Evolutionary conservation across 1,140 invertebrate genomes (phyloP), one percentile per base, ranked within the genome.

Genomic region (Calycopis cecrops): DNA sequence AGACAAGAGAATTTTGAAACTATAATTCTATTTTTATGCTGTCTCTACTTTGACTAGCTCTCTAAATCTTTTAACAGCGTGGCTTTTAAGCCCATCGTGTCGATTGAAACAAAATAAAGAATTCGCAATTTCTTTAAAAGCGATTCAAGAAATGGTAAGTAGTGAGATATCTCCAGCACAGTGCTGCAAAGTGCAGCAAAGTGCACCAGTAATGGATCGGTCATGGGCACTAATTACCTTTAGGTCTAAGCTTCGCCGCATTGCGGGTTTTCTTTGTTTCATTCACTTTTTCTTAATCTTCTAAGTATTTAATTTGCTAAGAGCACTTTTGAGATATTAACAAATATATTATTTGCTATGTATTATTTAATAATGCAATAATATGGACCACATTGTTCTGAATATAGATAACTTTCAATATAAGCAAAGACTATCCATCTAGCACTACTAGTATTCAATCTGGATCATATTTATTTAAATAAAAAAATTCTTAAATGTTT

Each of bases 121-220:
- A 44, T 44, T 44, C 40, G 14, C 40, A 16, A 16, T 44, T 14
- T 12, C 40, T 28, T n/a, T 28, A 28, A 28, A 16, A 44, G 40
- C 16, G 40, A 44, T 44, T 17, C 40, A 44, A 44, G 38, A 14
- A 44, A 16, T 16, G 7, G 17, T 44, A 14, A 16, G 40, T 16
- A 17, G 17, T 16, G 40, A 14, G 40, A 9, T 16, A 44, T 16
- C 14, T 44, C 1, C 40, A 16, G 40, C 12, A 44, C 14, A 44
- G 12, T 44, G 9, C 40, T 9, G 40, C 40, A 44, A 44, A 44
- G 40, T 16, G 14, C 40, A 17, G n/a, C 40, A n/a, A n/a, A n/a
- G n/a, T n/a, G n/a, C n/a, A n/a, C n/a, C n/a, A 42, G 40, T 34
- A 44, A 54, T 54, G 42, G 40, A 54, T 54, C 34, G 52, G 52